Conservation (phyloP, 1,140 invertebrate species). For the Mizuhopecten yessoensis region DNA sequence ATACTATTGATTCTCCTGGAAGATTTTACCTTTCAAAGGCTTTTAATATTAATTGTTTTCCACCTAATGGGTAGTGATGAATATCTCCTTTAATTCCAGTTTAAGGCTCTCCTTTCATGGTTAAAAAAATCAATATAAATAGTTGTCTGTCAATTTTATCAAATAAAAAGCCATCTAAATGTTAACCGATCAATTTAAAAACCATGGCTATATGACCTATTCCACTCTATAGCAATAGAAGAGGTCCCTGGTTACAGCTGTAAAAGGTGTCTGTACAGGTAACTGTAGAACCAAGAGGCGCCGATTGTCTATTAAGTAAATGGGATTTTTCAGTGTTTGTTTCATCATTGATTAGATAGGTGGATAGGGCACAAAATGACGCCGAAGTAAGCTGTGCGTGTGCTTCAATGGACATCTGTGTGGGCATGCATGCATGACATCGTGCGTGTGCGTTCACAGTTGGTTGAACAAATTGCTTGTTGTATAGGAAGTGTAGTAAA, state of each 20-base stretch:
- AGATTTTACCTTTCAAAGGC: not conserved
- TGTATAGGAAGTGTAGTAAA: not conserved
- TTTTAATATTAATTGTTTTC: not conserved
- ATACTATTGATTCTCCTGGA: not conserved
- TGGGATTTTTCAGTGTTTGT: not conserved
- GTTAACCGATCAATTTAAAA: not conserved
- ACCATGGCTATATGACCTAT: conserved; percentile 11
- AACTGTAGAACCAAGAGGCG: not conserved
- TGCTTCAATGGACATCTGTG: not conserved
- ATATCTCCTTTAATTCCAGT: not conserved
- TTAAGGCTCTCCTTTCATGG: not conserved
- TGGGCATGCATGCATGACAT: conserved; percentile 28
- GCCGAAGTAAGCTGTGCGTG: too few relatives aligned
- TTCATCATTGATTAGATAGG: conserved; percentile 19
- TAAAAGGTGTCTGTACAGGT: not conserved
- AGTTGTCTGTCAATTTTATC: not conserved
- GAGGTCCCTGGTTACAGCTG: not conserved
- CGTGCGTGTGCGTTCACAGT: conserved; percentile 6
- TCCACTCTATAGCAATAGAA: not conserved
- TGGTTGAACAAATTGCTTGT: not conserved
- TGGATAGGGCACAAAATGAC: too few relatives aligned
- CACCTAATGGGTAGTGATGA: not conserved
- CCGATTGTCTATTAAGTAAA: not conserved
- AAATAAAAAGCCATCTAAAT: not conserved
- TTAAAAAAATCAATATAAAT: not conserved